Percentiles rank a stretch among this genome's conserved stretches.
These are phyloP conservation scores for Aspidapion aeneum DNA, from an alignment of 2,888 invertebrate species.

Conservation along the genomic window DNA sequence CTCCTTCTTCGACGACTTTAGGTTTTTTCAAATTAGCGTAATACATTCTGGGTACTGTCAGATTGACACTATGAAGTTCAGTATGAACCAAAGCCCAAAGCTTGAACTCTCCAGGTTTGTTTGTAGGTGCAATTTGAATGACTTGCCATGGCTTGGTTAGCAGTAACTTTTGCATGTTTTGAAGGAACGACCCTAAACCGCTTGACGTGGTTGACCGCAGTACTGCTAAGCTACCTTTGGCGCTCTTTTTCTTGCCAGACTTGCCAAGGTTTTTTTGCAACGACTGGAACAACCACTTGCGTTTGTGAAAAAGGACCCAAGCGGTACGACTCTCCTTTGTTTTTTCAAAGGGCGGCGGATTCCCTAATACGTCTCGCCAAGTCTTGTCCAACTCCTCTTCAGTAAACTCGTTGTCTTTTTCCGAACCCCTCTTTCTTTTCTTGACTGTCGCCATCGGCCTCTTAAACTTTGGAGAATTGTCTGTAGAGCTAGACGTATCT, in stretches of 20 bases:
- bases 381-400: constrained; percentile 51
- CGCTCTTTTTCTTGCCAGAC: constrained; percentile 34
- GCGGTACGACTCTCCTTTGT: constrained; percentile 53
- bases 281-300: constrained; percentile 88
- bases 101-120: constrained; percentile 78
- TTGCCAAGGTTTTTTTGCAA: constrained; percentile 57
- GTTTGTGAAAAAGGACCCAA: constrained; percentile 91
- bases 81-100: constrained; percentile 73
- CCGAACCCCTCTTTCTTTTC: constrained; percentile 53
- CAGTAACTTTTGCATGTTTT: constrained; percentile 74
- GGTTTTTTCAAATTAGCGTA: constrained; percentile 87
- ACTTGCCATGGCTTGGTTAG: constrained; percentile 90
- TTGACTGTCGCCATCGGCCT: constrained; percentile 42
- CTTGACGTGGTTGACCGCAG: constrained; percentile 50
- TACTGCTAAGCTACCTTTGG: constrained; percentile 37
- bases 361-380: constrained; percentile 86
- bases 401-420: constrained; percentile 40
- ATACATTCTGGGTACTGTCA: constrained; percentile 84
- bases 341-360: constrained; percentile 73
- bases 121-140: constrained; percentile 64
- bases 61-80: constrained; percentile 73
- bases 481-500: constrained; percentile 51
- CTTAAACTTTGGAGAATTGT: constrained; percentile 24
- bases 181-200: constrained; percentile 80
- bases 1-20: constrained; percentile 60